A percentile compares a stretch with the other conserved stretches of the same genome.
phyloP scores from a whole-genome alignment of 1,140 invertebrate species.

The Dryas iulia region DNA sequence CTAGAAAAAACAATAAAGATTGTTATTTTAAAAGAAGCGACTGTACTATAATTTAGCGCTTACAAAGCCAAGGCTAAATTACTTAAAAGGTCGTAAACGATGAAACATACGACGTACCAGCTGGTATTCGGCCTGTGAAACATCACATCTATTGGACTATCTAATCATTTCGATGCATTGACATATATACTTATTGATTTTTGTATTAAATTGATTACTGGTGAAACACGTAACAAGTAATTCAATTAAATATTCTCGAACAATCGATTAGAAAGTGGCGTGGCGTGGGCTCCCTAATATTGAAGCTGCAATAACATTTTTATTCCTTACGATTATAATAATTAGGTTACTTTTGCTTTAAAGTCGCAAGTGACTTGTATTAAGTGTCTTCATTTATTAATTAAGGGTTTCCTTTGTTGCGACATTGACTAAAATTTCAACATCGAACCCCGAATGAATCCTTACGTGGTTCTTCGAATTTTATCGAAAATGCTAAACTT shows the following conservation, averaged over 20 bases:
- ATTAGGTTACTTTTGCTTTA: no score
- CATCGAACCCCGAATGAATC: no score
- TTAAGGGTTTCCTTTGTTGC: no score
- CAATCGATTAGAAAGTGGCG: not conserved
- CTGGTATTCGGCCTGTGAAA: not conserved
- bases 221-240: not conserved
- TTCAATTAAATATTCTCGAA: not conserved
- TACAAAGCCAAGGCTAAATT: not conserved
- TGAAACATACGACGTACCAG: not conserved
- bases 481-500: no score
- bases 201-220: not conserved
- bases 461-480: no score
- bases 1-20: no score
- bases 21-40: no score
- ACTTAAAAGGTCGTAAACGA: not conserved
- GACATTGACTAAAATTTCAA: no score
- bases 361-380: no score
- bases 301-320: no score
- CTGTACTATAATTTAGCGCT: not conserved
- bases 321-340: no score
- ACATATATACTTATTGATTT: not conserved
- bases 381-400: no score
- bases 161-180: not conserved
- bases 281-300: not conserved
- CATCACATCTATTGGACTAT: not conserved